Evolutionary conservation across 2,888 invertebrate species (phyloP), one percentile per base, ranked within the genome.

Genomic region (Halocaridina rubra): DNA sequence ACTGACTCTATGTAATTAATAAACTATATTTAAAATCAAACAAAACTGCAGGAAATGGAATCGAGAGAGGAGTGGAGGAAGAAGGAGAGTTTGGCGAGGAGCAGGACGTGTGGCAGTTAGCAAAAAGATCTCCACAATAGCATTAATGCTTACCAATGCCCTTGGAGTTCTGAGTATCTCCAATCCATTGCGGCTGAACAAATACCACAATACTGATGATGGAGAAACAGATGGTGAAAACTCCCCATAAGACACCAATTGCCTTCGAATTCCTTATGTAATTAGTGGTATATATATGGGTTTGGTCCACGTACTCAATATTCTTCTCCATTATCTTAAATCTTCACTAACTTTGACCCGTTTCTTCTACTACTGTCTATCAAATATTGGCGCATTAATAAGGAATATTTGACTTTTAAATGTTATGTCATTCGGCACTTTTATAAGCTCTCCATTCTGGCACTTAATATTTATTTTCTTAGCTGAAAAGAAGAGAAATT

Each of bases 171-270:
- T 95, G 89, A 0, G 90, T 90, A 91, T 96, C 95, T 13, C 96
- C 96, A 88, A 97, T 93, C 97, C 97, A 96, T 92, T 97, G 95
- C 86, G 90, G 86, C 88, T 89, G 98, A 84, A 98, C 95, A 91
- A 99, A 98, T 3, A 97, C 96, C 39, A 99, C 97, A 89, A 97
- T 95, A 90, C 96, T 95, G 90, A 99, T 97, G 90, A 99, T 97
- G 88, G 97, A 97, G 91, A 97, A 98, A 92, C 98, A 98, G 90
- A 98, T 96, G 89, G 97, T 97, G 92, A 99, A 98, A 90, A 99
- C 96, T 88, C 96, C 98, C 99, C 99, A 99, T 89, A 98, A 93
- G 86, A 98, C 98, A 77, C 97, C 98, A 88, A 99, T 97, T 75
- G 98, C 98, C 67, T 84, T 84, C 5, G 84, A 84, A 67, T 84